Evolutionary conservation across 2,113 vertebrate genomes (phyloP).

Genomic region (Perca flavescens): DNA sequence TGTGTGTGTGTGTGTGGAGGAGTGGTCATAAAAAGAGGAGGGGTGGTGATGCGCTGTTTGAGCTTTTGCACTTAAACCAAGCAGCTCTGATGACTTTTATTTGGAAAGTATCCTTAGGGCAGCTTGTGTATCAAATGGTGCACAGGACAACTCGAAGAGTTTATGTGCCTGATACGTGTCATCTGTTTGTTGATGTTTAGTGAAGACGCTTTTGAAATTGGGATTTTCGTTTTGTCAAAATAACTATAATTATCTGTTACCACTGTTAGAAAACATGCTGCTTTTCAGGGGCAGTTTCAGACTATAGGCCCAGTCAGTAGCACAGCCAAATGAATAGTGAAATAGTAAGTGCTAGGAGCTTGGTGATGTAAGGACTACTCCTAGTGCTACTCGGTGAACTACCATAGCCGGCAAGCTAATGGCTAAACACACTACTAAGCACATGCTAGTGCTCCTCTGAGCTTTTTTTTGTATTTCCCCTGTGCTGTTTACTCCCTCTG

Average conservation of each 20-base stretch:
- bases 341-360: not conserved
- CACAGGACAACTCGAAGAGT: not conserved
- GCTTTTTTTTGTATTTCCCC: not conserved
- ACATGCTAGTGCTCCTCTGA: not conserved
- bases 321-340: not conserved
- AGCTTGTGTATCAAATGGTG: not conserved
- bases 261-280: not conserved
- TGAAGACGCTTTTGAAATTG: not conserved
- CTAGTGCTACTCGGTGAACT: not conserved
- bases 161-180: not conserved
- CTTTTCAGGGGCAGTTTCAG: not conserved
- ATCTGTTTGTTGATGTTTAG: not conserved
- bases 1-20: not conserved
- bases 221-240: not conserved
- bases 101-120: slow-evolving; percentile 5
- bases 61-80: not conserved
- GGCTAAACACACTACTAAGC: no score
- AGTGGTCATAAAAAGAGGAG: not conserved
- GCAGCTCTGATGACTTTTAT: slow-evolving; percentile 11
- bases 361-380: not conserved
- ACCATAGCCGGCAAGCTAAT: no score
- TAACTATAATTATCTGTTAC: not conserved
- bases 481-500: not conserved
- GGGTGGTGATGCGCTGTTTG: not conserved
- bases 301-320: not conserved